Conservation (phyloP, 2,888 invertebrate species). For the Alitta virens region DNA sequence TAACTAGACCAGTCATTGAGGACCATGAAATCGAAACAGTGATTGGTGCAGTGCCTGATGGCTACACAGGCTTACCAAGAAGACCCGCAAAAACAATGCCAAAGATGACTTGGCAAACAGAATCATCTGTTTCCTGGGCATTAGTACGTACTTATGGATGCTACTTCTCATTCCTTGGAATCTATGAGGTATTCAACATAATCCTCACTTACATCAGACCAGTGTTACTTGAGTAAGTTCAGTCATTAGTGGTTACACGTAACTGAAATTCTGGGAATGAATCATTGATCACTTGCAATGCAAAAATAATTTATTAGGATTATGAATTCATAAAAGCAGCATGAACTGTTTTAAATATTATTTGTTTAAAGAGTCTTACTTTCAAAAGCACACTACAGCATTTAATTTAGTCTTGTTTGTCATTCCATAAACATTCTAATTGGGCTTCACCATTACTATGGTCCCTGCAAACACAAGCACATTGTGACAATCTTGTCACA, state of each 20-base stretch:
- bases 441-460: no score
- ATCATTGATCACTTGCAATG: no score
- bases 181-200: constrained; percentile 3
- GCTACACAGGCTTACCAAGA: no score
- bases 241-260: no score
- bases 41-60: no score
- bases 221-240: constrained; percentile 9
- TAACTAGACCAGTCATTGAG: not conserved
- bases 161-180: not conserved
- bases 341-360: not conserved
- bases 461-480: no score
- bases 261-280: no score
- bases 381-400: not conserved
- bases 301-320: not conserved
- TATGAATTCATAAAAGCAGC: not conserved
- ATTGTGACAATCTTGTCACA: no score
- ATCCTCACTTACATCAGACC: constrained; percentile 12
- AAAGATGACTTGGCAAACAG: not conserved
- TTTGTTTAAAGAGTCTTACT: not conserved
- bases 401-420: not conserved
- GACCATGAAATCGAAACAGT: no score
- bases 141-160: not conserved
- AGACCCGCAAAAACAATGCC: no score
- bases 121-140: constrained; percentile 1
- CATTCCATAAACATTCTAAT: no score